phyloP scores from a whole-genome alignment of 2,888 invertebrate species.

The Brachyptera risi region DNA sequence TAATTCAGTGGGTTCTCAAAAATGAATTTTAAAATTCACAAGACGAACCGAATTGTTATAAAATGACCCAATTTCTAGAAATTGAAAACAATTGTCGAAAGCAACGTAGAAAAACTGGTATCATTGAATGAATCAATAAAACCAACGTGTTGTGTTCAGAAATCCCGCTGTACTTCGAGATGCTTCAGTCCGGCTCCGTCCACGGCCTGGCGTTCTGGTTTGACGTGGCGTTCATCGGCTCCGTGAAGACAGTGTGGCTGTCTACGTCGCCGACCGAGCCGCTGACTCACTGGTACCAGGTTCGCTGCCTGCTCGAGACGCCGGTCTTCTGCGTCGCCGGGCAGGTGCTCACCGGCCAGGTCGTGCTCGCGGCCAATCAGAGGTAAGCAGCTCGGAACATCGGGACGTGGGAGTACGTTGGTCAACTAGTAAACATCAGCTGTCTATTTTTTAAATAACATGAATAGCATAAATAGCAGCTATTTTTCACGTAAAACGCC shows the following conservation, averaged over 20 bases:
- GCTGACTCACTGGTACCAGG: conserved; percentile 99
- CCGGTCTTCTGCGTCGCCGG: conserved; percentile 94
- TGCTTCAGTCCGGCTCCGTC: conserved; percentile 88
- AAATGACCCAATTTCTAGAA: no score
- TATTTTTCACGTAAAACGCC: no score
- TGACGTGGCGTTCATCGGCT: conserved; percentile 94
- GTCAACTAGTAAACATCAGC: no score
- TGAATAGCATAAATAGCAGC: no score
- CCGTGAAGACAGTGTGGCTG: conserved; percentile 87
- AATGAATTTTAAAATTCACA: no score
- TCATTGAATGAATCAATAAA: no score
- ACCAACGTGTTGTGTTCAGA: conserved; percentile 54
- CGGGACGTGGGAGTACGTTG: no score
- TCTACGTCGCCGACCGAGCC: conserved; percentile 98
- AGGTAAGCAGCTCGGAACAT: conserved; percentile 53
- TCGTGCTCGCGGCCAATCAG: conserved; percentile 86
- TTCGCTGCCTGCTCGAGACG: conserved; percentile 88
- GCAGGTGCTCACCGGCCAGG: conserved; percentile 82
- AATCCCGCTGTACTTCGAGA: conserved; percentile 89
- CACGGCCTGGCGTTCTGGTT: conserved; percentile 99
- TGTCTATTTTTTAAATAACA: no score
- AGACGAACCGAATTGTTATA: no score
- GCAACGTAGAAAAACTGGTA: no score
- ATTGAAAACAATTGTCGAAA: no score
- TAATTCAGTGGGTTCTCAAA: no score